These are phyloP conservation scores for Naso thynnoides DNA, from an alignment of 2,797 vertebrate species.

Conservation along the genomic window DNA sequence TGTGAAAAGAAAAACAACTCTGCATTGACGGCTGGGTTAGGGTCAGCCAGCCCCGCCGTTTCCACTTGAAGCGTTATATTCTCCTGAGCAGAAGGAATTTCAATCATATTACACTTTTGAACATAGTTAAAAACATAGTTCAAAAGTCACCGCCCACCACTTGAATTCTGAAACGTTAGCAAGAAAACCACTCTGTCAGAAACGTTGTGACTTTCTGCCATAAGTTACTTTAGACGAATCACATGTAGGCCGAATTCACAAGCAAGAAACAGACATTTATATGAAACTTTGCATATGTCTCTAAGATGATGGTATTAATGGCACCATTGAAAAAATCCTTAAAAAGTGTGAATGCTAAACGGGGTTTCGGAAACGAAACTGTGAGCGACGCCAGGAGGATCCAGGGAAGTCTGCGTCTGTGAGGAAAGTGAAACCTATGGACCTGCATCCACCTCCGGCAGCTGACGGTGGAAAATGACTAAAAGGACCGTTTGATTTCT, in stretches of 20 bases:
- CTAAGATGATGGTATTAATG: not conserved
- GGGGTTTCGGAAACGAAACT: conserved; percentile 2
- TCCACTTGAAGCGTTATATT: too few species aligned
- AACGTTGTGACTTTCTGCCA: too few species aligned
- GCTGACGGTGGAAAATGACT: not conserved
- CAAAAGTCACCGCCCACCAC: not conserved
- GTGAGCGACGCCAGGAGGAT: rapidly evolving
- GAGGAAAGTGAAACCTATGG: conserved; percentile 45
- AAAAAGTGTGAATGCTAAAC: not conserved
- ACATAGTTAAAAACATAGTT: too few species aligned
- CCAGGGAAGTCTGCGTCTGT: not conserved
- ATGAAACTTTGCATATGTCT: rapidly evolving
- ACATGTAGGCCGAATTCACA: not conserved
- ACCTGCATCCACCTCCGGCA: not conserved
- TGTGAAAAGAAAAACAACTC: not conserved
- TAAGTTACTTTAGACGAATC: not conserved
- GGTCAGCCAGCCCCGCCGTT: too few species aligned
- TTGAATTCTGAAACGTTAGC: rapidly evolving
- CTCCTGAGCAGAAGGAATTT: not conserved
- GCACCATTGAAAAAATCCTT: not conserved
- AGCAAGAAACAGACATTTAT: rapidly evolving
- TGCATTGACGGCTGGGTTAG: too few species aligned
- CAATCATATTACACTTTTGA: not conserved
- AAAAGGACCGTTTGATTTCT: too few species aligned
- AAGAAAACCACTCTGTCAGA: too few species aligned